These are phyloP conservation scores for Poeciliopsis retropinna DNA, from an alignment of 2,113 vertebrate genomes.

Conservation along the genomic window DNA sequence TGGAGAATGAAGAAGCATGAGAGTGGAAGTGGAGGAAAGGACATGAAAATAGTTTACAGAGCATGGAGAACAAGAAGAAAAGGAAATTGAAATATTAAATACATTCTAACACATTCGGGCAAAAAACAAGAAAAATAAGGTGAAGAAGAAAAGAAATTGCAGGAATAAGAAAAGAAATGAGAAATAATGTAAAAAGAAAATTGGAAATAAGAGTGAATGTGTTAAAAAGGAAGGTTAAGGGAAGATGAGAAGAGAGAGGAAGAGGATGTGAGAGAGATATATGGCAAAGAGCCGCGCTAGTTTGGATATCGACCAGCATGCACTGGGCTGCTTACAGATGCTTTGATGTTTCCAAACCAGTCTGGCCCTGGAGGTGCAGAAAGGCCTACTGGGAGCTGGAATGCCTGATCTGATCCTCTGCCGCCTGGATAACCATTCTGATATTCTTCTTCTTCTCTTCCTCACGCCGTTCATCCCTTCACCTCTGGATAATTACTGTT, in stretches of 20 bases:
- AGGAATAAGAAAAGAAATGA: background rate
- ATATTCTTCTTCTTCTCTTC: conserved; percentile 59
- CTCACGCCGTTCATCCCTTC: conserved; percentile 41
- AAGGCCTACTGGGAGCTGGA: conserved; percentile 46
- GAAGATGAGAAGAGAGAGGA: conserved; percentile 10
- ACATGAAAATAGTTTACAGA: background rate
- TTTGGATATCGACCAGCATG: conserved; percentile 56
- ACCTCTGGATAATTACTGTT: conserved; percentile 55
- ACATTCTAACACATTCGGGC: no score
- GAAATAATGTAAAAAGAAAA: background rate
- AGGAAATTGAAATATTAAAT: no score
- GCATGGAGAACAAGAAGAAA: background rate
- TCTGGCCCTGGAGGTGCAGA: conserved; percentile 39
- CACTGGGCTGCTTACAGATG: conserved; percentile 58
- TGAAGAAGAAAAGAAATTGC: no score
- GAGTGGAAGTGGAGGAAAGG: background rate
- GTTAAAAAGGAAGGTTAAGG: background rate
- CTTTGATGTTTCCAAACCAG: conserved; percentile 66
- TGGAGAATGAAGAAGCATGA: background rate
- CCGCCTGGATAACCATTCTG: conserved; percentile 49
- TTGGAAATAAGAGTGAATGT: background rate
- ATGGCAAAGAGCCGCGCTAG: conserved; percentile 2
- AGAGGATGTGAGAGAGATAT: conserved; percentile 11
- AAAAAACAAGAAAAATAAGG: no score
- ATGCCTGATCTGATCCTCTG: conserved; percentile 54